Evolutionary conservation across 2,113 vertebrate genomes (phyloP).

Genomic region (Thermophis baileyi): DNA sequence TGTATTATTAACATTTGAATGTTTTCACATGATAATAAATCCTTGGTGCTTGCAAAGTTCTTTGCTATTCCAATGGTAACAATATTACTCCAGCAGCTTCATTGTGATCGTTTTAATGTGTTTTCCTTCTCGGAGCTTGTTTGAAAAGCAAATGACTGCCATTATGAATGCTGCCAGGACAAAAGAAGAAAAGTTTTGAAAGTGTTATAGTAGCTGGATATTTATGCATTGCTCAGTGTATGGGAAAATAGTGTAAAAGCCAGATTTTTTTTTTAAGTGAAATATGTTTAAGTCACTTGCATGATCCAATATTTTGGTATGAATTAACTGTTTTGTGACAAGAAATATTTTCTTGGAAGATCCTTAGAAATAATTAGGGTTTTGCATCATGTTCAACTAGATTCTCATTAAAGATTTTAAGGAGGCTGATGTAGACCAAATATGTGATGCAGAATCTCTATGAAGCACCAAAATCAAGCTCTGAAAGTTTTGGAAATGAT

Average conservation of each 20-base stretch:
- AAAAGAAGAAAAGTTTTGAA: slow-evolving; percentile 41
- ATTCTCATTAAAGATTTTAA: background rate
- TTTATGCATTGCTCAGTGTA: slow-evolving; percentile 54
- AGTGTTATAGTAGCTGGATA: slow-evolving; percentile 51
- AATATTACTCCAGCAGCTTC: slow-evolving; percentile 58
- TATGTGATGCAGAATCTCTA: background rate
- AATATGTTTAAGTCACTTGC: slow-evolving; percentile 2
- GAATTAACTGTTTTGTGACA: slow-evolving; percentile 48
- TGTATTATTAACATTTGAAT: slow-evolving; percentile 52
- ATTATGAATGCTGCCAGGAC: slow-evolving; percentile 52
- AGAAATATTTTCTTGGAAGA: background rate
- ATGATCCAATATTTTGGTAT: slow-evolving; percentile 6
- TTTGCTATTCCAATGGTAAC: slow-evolving; percentile 62
- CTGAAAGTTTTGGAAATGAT: background rate
- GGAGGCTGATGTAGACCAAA: background rate
- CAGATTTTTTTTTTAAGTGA: background rate
- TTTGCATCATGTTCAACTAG: background rate
- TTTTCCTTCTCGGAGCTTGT: slow-evolving; percentile 56
- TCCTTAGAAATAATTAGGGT: background rate
- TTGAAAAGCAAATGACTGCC: slow-evolving; percentile 60
- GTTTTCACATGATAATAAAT: slow-evolving; percentile 59
- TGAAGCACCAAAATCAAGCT: background rate
- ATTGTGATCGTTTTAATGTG: slow-evolving; percentile 61
- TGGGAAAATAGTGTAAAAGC: slow-evolving; percentile 49
- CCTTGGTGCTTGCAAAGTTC: slow-evolving; percentile 47